These are phyloP conservation scores for Leptoteleia sp. DNA, from an alignment of 1,140 invertebrate species.

Conservation along the genomic window DNA sequence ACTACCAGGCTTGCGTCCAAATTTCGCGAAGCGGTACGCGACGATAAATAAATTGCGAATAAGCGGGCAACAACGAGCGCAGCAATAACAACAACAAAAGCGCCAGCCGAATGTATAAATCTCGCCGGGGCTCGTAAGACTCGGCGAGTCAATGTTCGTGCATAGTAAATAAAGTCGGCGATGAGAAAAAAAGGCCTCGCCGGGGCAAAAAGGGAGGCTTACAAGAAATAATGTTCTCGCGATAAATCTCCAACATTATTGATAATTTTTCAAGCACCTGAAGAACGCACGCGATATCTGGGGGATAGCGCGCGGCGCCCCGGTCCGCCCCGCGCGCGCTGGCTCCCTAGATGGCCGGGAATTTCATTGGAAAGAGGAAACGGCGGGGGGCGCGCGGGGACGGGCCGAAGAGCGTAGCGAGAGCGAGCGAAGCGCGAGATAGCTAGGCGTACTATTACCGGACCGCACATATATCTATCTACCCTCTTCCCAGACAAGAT, in stretches of 20 bases:
- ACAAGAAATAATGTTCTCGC: conserved; percentile 61
- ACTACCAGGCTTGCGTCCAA: no score
- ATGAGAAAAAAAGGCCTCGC: conserved; percentile 42
- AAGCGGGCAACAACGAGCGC: not conserved
- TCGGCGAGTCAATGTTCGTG: conserved; percentile 33
- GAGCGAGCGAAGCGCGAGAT: conserved; percentile 37
- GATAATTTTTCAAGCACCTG: conserved; percentile 63
- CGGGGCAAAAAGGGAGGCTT: conserved; percentile 28
- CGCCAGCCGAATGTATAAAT: conserved; percentile 45
- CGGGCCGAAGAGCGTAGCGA: conserved; percentile 9
- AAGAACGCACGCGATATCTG: conserved; percentile 62
- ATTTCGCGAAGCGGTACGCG: no score
- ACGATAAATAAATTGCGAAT: not conserved
- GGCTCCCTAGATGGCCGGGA: conserved; percentile 49
- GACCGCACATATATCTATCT: conserved; percentile 63
- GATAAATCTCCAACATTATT: conserved; percentile 64
- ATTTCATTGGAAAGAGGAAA: conserved; percentile 20
- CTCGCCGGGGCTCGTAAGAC: conserved; percentile 9
- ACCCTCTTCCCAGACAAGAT: conserved; percentile 64
- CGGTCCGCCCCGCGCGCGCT: conserved; percentile 35
- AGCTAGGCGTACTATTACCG: conserved; percentile 63
- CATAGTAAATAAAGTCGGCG: conserved; percentile 51
- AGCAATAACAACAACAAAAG: conserved; percentile 24
- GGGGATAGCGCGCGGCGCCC: conserved; percentile 30
- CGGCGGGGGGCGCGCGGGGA: conserved; percentile 1